phyloP scores from a whole-genome alignment of 2,113 vertebrate genomes.

The Perca schrenkii region DNA sequence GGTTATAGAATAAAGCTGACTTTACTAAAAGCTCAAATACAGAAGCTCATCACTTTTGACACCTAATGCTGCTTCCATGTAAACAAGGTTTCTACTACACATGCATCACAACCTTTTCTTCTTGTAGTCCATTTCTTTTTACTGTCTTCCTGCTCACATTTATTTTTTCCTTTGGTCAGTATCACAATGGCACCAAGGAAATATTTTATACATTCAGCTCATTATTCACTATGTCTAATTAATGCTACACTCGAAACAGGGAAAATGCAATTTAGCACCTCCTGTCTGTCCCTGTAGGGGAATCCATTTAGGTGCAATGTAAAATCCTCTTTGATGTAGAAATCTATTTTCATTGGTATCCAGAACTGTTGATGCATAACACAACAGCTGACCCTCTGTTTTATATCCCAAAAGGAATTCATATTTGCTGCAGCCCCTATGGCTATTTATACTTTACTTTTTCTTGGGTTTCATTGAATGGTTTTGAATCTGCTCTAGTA shows the following conservation, averaged over 20 bases:
- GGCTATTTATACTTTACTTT: conserved; percentile 41
- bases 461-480: conserved; percentile 34
- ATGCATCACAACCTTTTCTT: background rate
- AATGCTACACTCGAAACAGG: conserved; percentile 66
- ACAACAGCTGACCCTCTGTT: conserved; percentile 53
- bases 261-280: conserved; percentile 71
- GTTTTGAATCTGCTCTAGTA: conserved; percentile 6
- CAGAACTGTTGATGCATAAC: conserved; percentile 58
- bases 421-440: conserved; percentile 43
- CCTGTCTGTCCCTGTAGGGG: conserved; percentile 46
- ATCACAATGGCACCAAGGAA: conserved; percentile 58
- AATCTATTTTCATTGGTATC: conserved; percentile 55
- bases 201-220: conserved; percentile 72
- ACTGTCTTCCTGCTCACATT: background rate
- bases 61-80: background rate
- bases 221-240: conserved; percentile 79
- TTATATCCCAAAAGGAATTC: conserved; percentile 54
- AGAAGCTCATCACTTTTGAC: conserved; percentile 8
- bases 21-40: conserved; percentile 57
- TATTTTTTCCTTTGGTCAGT: conserved; percentile 40
- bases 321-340: conserved; percentile 66
- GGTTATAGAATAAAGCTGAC: conserved; percentile 55
- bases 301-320: conserved; percentile 60
- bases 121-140: background rate
- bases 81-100: background rate